Base-by-base conservation (phyloP, 2,888 invertebrate genomes). In the Dasypolia templi region DNA sequence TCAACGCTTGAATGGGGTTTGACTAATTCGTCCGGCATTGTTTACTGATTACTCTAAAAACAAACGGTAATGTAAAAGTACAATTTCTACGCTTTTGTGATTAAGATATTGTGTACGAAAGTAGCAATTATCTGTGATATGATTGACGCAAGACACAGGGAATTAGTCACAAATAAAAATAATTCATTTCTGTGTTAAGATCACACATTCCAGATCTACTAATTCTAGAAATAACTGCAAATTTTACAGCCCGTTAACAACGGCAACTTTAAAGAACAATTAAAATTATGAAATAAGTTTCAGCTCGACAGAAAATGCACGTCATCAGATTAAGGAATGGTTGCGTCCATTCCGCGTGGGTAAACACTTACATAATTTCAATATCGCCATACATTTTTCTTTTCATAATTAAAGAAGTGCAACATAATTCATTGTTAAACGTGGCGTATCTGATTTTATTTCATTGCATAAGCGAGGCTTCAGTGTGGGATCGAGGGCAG, bases 401-500 rank as follows among this genome's bases (percentile, higher is more conserved):
- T 63, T 65, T 78, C 76, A 72, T 81, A 89, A 90, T 89, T 88
- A 90, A 85, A 87, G 85, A 87, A 86, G 83, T 87, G 88, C 86
- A 89, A 86, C 82, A 86, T 83, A 73, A 79, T 87, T 81, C 83
- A 88, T 86, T 84, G 79, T 83, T 84, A 79, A 87, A 79, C 81
- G 79, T 87, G 83, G 79, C 84, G 77, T 86, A 89, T 87, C 88
- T 77, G 86, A 87, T 89, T 86, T 86, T 85, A 87, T 87, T 87
- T 81, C 59, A 90, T 94, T 94, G 92, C 93, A 92, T 94, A 94
- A 94, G 92, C 81, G 89, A 88, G 87, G 92, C 91, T 88, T 90
- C 90, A 83, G 89, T 92, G 94, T 94, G 95, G 93, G 94, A 94
- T 94, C 89, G 92, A 88, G 93, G 94, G 86, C 93, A 89, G 85